Evolutionary conservation across 2,888 invertebrate species (phyloP).

Genomic region (Ectemnius lituratus): DNA sequence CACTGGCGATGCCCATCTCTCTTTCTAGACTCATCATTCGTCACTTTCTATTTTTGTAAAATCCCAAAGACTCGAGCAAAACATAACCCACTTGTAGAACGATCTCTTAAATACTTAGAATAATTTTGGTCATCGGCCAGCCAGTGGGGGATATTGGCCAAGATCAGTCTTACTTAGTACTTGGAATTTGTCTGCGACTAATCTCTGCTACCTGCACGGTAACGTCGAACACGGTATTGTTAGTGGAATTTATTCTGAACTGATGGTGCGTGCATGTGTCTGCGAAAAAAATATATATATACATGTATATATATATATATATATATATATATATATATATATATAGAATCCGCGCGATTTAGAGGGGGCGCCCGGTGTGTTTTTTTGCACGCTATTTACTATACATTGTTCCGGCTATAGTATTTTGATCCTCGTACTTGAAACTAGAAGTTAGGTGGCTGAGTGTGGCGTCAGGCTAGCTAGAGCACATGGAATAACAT

Average conservation of each 20-base stretch:
- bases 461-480: slow-evolving; percentile 62
- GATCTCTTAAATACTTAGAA: too few species aligned
- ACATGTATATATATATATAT: background rate
- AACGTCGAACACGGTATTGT: slow-evolving; percentile 43
- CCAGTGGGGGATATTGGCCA: slow-evolving; percentile 64
- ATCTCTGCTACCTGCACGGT: slow-evolving; percentile 53
- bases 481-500: slow-evolving; percentile 66
- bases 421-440: slow-evolving; percentile 52
- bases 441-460: slow-evolving; percentile 55
- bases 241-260: slow-evolving; percentile 27
- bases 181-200: slow-evolving; percentile 59
- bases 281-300: slow-evolving; percentile 55
- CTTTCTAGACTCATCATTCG: too few species aligned
- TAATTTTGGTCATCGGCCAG: slow-evolving; percentile 41
- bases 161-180: slow-evolving; percentile 71
- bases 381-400: too few species aligned
- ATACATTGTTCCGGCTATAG: too few species aligned
- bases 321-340: too few species aligned
- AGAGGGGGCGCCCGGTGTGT: too few species aligned
- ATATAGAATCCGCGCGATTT: too few species aligned
- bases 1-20: slow-evolving; percentile 50
- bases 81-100: too few species aligned
- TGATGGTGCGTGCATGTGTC: slow-evolving; percentile 51
- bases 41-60: too few species aligned
- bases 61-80: too few species aligned